Evolutionary conservation across 2,888 invertebrate species (phyloP), one percentile per base, ranked within the genome.

Genomic region (Miltochrista miniata): DNA sequence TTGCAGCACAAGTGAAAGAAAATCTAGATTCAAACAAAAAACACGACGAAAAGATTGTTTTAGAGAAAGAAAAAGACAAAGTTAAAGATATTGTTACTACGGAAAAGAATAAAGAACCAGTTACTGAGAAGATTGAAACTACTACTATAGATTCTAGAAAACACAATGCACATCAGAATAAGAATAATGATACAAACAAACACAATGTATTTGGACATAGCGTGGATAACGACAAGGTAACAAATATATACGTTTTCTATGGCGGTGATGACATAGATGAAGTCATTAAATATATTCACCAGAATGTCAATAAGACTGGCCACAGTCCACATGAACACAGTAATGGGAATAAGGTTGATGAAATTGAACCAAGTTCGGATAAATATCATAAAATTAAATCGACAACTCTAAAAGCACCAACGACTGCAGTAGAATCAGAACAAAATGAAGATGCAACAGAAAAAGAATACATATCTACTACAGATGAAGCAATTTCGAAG

Each of bases 191-290:
- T 4, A 12, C 47, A n/a, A 59, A 59, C 45, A 70, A 79, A 1
- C 49, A 71, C 9, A 76, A 70, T 7, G 47, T 83, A 5, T 81
- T 73, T 18, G 83, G 81, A 0, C 83, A 77, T 33, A 63, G 79
- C 1, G 58, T 79, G 11, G 79, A 74, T 0, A 81, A 74, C 14
- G 79, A 73, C 0, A 75, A 84, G 56, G 80, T 85, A 0, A 85
- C 82, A 0, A 87, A 87, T 37, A 65, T 87, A 34, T 87, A 75
- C 43, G 70, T 87, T 36, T 84, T 85, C 40, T 73, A 80, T 48
- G 68, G 74, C 2, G 68, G 62, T 4, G 58, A 71, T 14, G 55
- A 69, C 12, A 35, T 63, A 5, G 59, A 64, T 24, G 50, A 59
- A 1, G 48, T 68, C 3, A 51, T 73, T n/a, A 59, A 64, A 11